phyloP scores from a whole-genome alignment of 2,797 vertebrate genomes.

The Phoeniculus purpureus region DNA sequence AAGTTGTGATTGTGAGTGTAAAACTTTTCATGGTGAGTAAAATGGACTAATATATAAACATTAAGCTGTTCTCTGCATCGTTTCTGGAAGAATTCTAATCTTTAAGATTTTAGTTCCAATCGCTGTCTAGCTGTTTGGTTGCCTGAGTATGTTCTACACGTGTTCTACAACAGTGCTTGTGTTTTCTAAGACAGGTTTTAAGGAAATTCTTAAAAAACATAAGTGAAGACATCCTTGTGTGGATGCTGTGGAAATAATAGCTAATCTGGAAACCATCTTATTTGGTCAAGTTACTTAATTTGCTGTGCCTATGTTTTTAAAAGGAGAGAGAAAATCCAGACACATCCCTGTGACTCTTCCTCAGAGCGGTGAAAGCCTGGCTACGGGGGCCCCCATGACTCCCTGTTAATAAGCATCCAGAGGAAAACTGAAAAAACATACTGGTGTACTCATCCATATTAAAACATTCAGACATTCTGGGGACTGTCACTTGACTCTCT shows the following conservation, averaged over 20 bases:
- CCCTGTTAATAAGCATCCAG: neutral
- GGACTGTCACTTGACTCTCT: neutral
- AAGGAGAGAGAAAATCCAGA: neutral
- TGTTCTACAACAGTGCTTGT: neutral
- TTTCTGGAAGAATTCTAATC: neutral
- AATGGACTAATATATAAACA: neutral
- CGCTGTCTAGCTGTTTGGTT: neutral
- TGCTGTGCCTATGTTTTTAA: neutral
- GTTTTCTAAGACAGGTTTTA: neutral
- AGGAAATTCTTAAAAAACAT: neutral
- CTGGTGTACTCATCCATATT: neutral
- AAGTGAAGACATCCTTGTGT: neutral
- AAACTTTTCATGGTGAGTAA: neutral
- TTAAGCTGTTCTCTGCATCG: neutral
- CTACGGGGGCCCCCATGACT: neutral
- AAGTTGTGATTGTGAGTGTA: neutral
- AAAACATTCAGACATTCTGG: neutral
- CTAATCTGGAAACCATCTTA: neutral
- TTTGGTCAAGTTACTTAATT: neutral
- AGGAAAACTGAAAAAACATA: neutral
- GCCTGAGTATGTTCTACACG: neutral
- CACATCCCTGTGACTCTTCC: neutral
- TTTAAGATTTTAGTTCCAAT: neutral
- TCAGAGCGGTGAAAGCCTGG: neutral
- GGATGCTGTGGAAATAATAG: neutral